phyloP scores from a whole-genome alignment of 2,797 vertebrate genomes.

The Fistularia commersonii region DNA sequence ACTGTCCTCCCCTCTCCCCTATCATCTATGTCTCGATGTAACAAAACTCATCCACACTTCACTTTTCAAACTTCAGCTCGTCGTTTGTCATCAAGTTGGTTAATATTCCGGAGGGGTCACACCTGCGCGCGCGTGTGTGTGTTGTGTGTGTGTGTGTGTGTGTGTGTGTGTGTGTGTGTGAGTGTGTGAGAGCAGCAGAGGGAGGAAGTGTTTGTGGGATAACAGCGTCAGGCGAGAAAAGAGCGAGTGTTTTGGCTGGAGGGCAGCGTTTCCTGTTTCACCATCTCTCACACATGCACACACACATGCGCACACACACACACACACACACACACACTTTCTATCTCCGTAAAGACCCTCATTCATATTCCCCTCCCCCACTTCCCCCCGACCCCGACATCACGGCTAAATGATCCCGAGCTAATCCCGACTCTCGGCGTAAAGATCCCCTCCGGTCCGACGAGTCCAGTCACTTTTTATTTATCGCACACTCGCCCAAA shows the following conservation, averaged over 20 bases:
- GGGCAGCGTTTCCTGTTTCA: conserved; percentile 19
- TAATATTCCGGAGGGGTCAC: too few species aligned
- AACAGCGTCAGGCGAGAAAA: neutral
- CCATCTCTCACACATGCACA: neutral
- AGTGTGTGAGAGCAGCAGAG: neutral
- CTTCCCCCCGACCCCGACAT: too few species aligned
- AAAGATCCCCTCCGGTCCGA: too few species aligned
- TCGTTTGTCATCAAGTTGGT: too few species aligned
- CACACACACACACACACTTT: neutral
- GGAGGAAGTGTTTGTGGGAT: neutral
- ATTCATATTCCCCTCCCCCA: too few species aligned
- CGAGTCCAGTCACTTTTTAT: too few species aligned
- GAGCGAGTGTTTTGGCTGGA: conserved; percentile 39
- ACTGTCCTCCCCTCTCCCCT: too few species aligned
- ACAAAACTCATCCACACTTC: too few species aligned
- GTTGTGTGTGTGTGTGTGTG: neutral
- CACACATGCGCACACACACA: conserved; percentile 2
- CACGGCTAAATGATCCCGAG: neutral
- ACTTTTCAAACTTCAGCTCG: too few species aligned
- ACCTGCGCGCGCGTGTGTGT: too few species aligned
- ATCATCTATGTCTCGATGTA: too few species aligned
- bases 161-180: neutral
- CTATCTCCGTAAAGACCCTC: neutral
- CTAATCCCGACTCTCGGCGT: neutral
- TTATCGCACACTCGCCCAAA: too few species aligned